Evolutionary conservation across 2,888 invertebrate genomes (phyloP).

Genomic region (Tenthredo distinguenda): DNA sequence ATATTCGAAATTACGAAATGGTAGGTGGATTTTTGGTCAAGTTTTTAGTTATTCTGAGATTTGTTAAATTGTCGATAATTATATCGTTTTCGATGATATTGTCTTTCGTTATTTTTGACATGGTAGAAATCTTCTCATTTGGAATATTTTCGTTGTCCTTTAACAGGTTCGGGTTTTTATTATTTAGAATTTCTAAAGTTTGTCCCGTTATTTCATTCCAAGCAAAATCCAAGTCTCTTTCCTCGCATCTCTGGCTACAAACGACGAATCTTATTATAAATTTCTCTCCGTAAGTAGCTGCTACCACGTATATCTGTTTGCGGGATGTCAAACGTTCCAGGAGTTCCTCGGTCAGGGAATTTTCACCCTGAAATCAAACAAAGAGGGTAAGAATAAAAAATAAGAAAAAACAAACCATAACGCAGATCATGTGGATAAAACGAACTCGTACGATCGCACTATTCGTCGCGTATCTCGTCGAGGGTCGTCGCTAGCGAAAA

Average conservation of each 20-base stretch:
- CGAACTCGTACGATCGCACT: background rate
- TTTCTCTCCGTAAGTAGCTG: conserved; percentile 85
- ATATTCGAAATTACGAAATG: conserved; percentile 2
- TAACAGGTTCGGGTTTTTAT: background rate
- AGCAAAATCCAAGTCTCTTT: conserved; percentile 87
- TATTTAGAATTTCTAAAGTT: conserved; percentile 75
- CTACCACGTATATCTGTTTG: conserved; percentile 90
- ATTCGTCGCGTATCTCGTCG: background rate
- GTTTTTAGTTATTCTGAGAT: background rate
- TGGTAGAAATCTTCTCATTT: background rate
- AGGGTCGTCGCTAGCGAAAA: background rate
- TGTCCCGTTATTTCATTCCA: conserved; percentile 85
- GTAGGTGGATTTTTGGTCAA: background rate
- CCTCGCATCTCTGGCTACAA: conserved; percentile 86
- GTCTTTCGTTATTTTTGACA: background rate
- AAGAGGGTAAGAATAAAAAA: conserved; percentile 49
- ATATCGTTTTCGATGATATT: background rate
- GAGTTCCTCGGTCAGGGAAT: conserved; percentile 85
- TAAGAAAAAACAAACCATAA: background rate
- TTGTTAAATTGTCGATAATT: background rate
- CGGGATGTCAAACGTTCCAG: conserved; percentile 87
- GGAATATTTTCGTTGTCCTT: background rate
- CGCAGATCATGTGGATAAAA: background rate
- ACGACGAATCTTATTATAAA: conserved; percentile 90
- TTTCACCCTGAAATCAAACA: conserved; percentile 80